A percentile compares a stretch with the other conserved stretches of the same genome.
These are phyloP conservation scores for Torymus texanus DNA, from an alignment of 2,888 invertebrate species.

Conservation along the genomic window DNA sequence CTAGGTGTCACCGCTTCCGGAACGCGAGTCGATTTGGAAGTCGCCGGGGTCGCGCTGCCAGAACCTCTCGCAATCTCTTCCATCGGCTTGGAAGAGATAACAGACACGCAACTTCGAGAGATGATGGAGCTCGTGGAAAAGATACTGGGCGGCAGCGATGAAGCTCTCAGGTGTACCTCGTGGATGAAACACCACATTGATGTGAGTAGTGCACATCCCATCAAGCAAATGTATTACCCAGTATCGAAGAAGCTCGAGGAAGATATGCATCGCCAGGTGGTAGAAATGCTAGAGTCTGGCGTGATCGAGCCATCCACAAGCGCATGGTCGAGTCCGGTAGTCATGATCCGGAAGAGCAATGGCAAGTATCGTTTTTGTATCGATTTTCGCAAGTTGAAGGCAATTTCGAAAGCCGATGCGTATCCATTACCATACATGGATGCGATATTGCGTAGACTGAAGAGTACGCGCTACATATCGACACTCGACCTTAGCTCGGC, in stretches of 20 bases:
- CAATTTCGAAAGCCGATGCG: slow-evolving; percentile 32
- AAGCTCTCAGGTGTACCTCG: not conserved
- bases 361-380: slow-evolving; percentile 42
- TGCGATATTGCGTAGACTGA: too few species aligned
- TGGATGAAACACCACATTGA: slow-evolving; percentile 30
- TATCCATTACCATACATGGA: slow-evolving; percentile 43
- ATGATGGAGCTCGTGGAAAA: too few species aligned
- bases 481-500: too few species aligned
- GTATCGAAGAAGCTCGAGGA: slow-evolving; percentile 22
- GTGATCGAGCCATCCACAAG: slow-evolving; percentile 36
- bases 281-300: not conserved
- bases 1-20: too few species aligned
- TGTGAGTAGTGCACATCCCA: not conserved
- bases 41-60: too few species aligned
- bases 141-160: too few species aligned
- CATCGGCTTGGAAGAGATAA: too few species aligned
- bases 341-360: slow-evolving; percentile 19
- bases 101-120: too few species aligned
- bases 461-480: too few species aligned
- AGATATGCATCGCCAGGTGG: slow-evolving; percentile 33
- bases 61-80: too few species aligned
- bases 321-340: slow-evolving; percentile 29
- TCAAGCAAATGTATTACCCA: slow-evolving; percentile 32
- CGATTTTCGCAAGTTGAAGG: slow-evolving; percentile 40
- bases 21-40: too few species aligned